These are phyloP conservation scores for Tromatobia lineatoria DNA, from an alignment of 2,888 invertebrate species.

Conservation along the genomic window DNA sequence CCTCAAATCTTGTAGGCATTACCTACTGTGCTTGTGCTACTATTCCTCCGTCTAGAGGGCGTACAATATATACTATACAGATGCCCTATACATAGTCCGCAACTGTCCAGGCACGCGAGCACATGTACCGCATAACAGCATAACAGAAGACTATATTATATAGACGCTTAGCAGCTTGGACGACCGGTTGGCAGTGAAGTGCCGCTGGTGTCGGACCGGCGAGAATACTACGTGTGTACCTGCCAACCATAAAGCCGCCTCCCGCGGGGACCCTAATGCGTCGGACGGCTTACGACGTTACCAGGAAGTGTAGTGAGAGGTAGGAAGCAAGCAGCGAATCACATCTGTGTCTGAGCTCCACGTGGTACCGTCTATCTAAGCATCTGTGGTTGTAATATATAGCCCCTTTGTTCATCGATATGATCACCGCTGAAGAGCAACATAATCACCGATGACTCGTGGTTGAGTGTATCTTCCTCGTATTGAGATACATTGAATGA, in stretches of 20 bases:
- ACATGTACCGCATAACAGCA: slow-evolving; percentile 1
- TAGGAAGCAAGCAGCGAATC: slow-evolving; percentile 63
- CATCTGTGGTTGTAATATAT: not conserved
- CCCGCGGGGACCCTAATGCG: slow-evolving; percentile 68
- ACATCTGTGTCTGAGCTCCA: slow-evolving; percentile 22
- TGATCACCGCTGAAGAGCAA: slow-evolving; percentile 44
- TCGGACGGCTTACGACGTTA: slow-evolving; percentile 69
- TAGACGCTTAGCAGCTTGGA: slow-evolving; percentile 16
- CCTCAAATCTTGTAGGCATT: not conserved
- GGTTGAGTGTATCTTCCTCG: not conserved
- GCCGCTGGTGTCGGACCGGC: slow-evolving; percentile 11
- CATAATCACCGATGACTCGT: not conserved
- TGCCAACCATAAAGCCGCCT: slow-evolving; percentile 63
- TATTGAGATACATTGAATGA: not conserved
- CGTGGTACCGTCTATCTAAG: slow-evolving; percentile 9
- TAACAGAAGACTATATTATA: not conserved
- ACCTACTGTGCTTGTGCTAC: not conserved
- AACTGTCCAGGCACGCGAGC: slow-evolving; percentile 17
- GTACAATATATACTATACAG: not conserved
- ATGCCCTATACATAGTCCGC: not conserved
- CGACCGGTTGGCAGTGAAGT: slow-evolving; percentile 31
- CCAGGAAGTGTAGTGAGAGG: slow-evolving; percentile 58
- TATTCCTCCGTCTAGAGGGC: not conserved
- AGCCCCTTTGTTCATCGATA: slow-evolving; percentile 49
- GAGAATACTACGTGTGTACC: slow-evolving; percentile 54